Evolutionary conservation across 1,140 invertebrate species (phyloP).

Genomic region (Whitmania pigra): DNA sequence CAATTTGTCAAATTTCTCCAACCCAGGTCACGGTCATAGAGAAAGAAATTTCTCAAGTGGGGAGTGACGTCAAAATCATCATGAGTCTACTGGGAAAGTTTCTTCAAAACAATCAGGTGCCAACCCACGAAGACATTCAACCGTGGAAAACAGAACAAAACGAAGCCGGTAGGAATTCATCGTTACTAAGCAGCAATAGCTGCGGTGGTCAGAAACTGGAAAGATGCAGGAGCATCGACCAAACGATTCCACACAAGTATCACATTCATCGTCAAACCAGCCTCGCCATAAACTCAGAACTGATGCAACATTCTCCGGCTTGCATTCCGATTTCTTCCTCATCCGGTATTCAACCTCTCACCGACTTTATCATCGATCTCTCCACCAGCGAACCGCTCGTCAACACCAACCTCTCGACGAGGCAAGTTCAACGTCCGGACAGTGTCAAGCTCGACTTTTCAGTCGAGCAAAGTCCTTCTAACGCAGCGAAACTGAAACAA

Average conservation of each 20-base stretch:
- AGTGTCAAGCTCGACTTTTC: too few species aligned
- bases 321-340: too few species aligned
- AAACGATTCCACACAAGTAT: neutral
- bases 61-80: neutral
- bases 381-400: too few species aligned
- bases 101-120: neutral
- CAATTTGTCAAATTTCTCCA: too few species aligned
- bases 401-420: too few species aligned
- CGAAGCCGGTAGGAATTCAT: neutral
- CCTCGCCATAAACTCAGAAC: too few species aligned
- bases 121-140: neutral
- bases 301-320: too few species aligned
- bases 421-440: too few species aligned
- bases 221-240: neutral
- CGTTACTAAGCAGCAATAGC: neutral
- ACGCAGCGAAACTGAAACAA: too few species aligned
- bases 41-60: neutral
- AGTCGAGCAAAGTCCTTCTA: too few species aligned
- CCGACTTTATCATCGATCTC: too few species aligned
- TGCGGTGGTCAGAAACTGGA: neutral
- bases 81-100: neutral
- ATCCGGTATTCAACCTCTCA: too few species aligned
- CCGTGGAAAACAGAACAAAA: neutral
- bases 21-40: slow-evolving; percentile 1
- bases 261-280: neutral